Evolutionary conservation across 2,797 vertebrate genomes (phyloP).

Genomic region (Cyprinodon diabolis): DNA sequence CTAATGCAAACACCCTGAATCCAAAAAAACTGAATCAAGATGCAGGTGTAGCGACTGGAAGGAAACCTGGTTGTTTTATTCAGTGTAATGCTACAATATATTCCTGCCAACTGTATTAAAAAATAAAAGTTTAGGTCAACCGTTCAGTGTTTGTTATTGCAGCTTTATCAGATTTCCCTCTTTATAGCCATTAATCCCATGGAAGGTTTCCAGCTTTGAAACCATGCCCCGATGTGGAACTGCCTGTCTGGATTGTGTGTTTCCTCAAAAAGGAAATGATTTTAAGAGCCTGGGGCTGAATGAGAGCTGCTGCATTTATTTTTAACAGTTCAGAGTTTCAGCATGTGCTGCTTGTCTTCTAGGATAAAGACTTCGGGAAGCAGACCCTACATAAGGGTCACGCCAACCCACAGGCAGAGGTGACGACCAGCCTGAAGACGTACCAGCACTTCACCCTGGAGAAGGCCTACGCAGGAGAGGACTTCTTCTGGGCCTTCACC

Average conservation of each 20-base stretch:
- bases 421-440: conserved; percentile 97
- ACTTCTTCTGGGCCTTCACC: conserved; percentile 99
- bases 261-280: neutral
- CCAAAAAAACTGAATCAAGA: neutral
- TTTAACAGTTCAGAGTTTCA: neutral
- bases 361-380: conserved; percentile 91
- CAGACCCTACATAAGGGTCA: conserved; percentile 94
- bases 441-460: conserved; percentile 99
- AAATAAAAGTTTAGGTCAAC: neutral
- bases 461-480: conserved; percentile 95
- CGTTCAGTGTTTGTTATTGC: neutral
- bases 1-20: neutral
- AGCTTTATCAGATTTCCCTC: neutral
- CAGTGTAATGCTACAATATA: neutral
- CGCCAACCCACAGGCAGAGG: conserved; percentile 93
- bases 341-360: neutral
- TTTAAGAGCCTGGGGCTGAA: neutral
- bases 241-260: neutral
- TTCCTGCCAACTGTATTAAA: neutral
- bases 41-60: neutral
- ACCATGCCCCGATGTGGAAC: neutral
- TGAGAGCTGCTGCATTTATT: neutral
- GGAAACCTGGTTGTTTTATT: neutral
- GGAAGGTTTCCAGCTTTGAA: neutral
- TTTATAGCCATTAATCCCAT: neutral